Evolutionary conservation across 2,797 vertebrate genomes (phyloP).

Genomic region (Fistularia tabacaria): DNA sequence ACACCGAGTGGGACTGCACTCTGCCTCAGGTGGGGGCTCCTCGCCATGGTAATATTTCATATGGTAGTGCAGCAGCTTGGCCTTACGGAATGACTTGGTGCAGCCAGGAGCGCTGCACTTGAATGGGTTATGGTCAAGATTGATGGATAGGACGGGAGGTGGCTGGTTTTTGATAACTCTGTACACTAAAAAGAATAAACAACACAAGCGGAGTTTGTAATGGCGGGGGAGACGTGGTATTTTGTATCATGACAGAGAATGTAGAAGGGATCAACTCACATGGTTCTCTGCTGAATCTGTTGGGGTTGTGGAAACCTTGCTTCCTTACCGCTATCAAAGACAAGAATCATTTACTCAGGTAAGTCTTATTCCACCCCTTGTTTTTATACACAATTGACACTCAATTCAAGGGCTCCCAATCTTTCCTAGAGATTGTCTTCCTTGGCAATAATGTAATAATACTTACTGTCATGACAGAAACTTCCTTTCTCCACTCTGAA

Average conservation of each 20-base stretch:
- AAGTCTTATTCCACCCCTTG: too few relatives aligned
- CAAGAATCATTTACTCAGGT: neutral
- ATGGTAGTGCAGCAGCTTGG: slow-evolving; percentile 95
- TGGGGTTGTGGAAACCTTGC: slow-evolving; percentile 79
- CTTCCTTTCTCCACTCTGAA: too few relatives aligned
- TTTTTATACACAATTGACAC: too few relatives aligned
- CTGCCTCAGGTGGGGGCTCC: slow-evolving; percentile 73
- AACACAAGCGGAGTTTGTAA: rapidly evolving
- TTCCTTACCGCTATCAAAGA: slow-evolving; percentile 72
- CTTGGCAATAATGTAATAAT: too few relatives aligned
- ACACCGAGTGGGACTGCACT: slow-evolving; percentile 76
- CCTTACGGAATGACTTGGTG: slow-evolving; percentile 94
- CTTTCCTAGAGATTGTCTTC: too few relatives aligned
- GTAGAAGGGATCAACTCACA: slow-evolving; percentile 62
- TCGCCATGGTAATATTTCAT: slow-evolving; percentile 96
- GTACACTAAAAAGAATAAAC: slow-evolving; percentile 63
- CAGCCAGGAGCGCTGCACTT: slow-evolving; percentile 92
- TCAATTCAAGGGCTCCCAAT: too few relatives aligned
- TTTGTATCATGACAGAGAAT: neutral
- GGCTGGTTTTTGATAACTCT: slow-evolving; percentile 86
- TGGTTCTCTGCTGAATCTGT: slow-evolving; percentile 83
- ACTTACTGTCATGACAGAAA: too few relatives aligned
- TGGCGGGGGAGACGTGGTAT: neutral
- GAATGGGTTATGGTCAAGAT: slow-evolving; percentile 92
- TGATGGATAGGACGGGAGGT: slow-evolving; percentile 82